phyloP scores from a whole-genome alignment of 2,888 invertebrate species.

The Eristalis pertinax region DNA sequence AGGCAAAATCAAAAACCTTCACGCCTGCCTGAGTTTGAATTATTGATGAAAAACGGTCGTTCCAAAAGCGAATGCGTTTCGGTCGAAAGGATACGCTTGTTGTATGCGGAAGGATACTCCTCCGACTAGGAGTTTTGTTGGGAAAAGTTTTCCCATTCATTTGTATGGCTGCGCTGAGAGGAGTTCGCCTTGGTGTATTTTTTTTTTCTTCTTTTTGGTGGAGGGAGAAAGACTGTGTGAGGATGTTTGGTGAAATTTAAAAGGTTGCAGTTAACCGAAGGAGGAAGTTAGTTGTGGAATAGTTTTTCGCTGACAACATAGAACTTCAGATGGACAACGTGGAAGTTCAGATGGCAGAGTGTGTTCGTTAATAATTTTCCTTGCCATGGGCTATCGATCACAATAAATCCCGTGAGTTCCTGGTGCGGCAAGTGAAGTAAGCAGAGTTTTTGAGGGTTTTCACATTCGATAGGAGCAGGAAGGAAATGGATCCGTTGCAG shows the following conservation, averaged over 20 bases:
- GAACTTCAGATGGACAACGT: constrained; percentile 1
- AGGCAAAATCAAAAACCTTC: constrained; percentile 47
- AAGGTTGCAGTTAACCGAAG: constrained; percentile 23
- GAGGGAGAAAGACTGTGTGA: not conserved
- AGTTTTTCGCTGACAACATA: constrained; percentile 33
- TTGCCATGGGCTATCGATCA: not conserved
- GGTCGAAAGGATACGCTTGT: constrained; percentile 35
- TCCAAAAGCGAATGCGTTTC: constrained; percentile 50
- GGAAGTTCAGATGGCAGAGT: not conserved
- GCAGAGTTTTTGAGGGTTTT: not conserved
- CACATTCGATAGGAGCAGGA: not conserved
- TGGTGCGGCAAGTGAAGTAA: not conserved
- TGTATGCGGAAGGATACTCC: constrained; percentile 22
- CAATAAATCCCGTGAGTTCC: not conserved
- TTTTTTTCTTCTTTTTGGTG: not conserved
- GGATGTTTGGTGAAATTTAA: not conserved
- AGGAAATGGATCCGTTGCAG: not conserved
- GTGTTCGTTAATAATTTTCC: not conserved
- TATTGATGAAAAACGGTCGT: not conserved
- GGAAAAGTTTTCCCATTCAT: constrained; percentile 57
- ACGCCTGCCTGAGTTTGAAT: constrained; percentile 22
- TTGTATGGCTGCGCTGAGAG: constrained; percentile 38
- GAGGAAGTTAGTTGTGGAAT: constrained; percentile 32
- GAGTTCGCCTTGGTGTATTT: not conserved
- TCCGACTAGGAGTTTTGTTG: constrained; percentile 5